Conservation (phyloP, 2,113 vertebrate genomes). For the Corvus moneduloides region DNA sequence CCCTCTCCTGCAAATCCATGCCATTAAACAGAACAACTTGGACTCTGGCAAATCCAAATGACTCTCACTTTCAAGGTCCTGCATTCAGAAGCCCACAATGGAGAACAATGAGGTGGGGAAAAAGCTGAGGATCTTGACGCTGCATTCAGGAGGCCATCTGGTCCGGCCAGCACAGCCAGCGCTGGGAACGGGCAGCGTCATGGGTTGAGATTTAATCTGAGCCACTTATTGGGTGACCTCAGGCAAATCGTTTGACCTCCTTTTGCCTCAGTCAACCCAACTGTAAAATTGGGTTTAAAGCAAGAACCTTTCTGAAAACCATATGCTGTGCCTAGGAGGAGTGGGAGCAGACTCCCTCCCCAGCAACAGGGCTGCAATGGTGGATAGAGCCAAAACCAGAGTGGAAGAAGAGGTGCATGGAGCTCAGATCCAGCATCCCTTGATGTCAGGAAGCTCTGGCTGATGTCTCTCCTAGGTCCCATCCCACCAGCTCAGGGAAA, state of each 20-base stretch:
- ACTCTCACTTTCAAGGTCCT: constrained; percentile 73
- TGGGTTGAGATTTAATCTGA: constrained; percentile 67
- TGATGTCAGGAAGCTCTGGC: neutral
- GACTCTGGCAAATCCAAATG: constrained; percentile 33
- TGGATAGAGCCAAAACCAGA: neutral
- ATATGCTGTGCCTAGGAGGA: constrained; percentile 47
- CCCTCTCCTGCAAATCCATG: constrained; percentile 21
- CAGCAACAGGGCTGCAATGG: neutral
- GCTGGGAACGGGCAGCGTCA: constrained; percentile 73
- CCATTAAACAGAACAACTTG: constrained; percentile 28
- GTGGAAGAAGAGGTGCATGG: accelerated
- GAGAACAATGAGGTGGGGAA: constrained; percentile 72
- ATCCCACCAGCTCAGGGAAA: neutral
- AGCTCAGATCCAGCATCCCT: neutral
- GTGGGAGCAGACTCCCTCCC: neutral
- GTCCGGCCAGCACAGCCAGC: constrained; percentile 66
- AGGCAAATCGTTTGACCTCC: constrained; percentile 61
- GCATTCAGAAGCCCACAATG: constrained; percentile 72
- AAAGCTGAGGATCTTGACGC: constrained; percentile 72
- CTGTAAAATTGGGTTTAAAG: constrained; percentile 67
- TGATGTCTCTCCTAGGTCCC: neutral
- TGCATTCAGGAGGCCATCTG: constrained; percentile 79
- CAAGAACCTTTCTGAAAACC: constrained; percentile 57
- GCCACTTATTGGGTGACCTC: constrained; percentile 65
- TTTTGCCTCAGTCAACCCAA: constrained; percentile 63